These are phyloP conservation scores for Leuctra nigra DNA, from an alignment of 2,888 invertebrate species.

Conservation along the genomic window DNA sequence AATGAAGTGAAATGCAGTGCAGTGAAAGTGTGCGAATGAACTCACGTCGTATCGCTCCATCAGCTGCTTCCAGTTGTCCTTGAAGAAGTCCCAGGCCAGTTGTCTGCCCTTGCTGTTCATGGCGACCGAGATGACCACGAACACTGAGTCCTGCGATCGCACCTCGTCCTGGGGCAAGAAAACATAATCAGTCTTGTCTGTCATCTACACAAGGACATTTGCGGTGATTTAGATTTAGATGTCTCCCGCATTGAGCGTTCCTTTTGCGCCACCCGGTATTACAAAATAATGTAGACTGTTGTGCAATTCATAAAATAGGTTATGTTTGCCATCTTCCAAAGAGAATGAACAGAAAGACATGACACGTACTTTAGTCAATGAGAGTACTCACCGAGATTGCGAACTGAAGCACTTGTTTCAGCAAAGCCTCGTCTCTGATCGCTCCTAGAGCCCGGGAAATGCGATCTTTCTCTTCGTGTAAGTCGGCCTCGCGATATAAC, in stretches of 20 bases:
- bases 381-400: conserved; percentile 67
- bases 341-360: too few species aligned
- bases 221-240: too few species aligned
- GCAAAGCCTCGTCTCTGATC: conserved; percentile 60
- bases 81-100: conserved; percentile 86
- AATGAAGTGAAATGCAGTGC: too few species aligned
- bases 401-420: conserved; percentile 70
- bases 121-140: conserved; percentile 81
- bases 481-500: conserved; percentile 74
- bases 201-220: too few species aligned
- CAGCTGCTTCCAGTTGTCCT: conserved; percentile 72
- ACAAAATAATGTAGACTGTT: too few species aligned
- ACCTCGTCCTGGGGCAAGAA: conserved; percentile 83
- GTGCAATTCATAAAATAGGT: too few species aligned
- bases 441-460: conserved; percentile 80
- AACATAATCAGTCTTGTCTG: too few species aligned
- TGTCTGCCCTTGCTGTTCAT: conserved; percentile 74
- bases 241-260: too few species aligned
- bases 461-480: conserved; percentile 91
- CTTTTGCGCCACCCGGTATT: too few species aligned
- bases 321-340: too few species aligned
- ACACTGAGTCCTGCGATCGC: conserved; percentile 84
- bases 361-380: too few species aligned
- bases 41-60: conserved; percentile 67
- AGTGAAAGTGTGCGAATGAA: too few species aligned